Base-by-base conservation (phyloP, 2,888 invertebrate species). In the Barypeithes pellucidus region DNA sequence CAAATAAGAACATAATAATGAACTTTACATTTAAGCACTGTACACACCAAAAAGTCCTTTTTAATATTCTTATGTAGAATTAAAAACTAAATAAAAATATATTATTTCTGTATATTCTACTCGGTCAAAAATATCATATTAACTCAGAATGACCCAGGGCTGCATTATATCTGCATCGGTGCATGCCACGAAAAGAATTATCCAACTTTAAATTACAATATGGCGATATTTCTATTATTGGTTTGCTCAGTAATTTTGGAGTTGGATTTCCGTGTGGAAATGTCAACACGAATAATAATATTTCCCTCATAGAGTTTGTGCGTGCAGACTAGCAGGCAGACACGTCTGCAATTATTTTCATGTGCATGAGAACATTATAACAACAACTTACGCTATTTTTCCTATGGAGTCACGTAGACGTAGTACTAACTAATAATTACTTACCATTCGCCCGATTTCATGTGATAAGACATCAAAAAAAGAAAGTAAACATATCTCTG, bases 311-410 rank as follows among this genome's bases (percentile, higher is more conserved):
- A 63, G 39, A 70, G 62, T 75, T 75, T 71, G 81, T 85, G 85
- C 85, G 85, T 85, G 85, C 81, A 85, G 85, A 84, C 84, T 81
- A 78, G 76, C 72, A 75, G 84, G 83, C 85, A 84, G 84, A 84
- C 84, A 81, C 78, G 76, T 77, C 80, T 78, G 84, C 84, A 85
- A 84, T 85, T 85, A 85, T 82, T 81, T 81, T 79, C 80, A 81
- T 81, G 81, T 82, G 81, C 84, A 83, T 80, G 82, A 79, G 80
- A 79, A 79, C 79, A 78, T 79, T 80, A 39, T 75, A 72, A 80
- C 81, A 78, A 80, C 80, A 79, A 79, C 79, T 80, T 80, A 80
- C 77, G 79, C 80, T 81, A 81, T 82, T 84, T 82, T 82, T 81
- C 61, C 36, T 70, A 43, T 43, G 75, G 72, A 82, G 85, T 85